phyloP scores from a whole-genome alignment of 1,140 invertebrate genomes.

The Cecropterus lyciades region DNA sequence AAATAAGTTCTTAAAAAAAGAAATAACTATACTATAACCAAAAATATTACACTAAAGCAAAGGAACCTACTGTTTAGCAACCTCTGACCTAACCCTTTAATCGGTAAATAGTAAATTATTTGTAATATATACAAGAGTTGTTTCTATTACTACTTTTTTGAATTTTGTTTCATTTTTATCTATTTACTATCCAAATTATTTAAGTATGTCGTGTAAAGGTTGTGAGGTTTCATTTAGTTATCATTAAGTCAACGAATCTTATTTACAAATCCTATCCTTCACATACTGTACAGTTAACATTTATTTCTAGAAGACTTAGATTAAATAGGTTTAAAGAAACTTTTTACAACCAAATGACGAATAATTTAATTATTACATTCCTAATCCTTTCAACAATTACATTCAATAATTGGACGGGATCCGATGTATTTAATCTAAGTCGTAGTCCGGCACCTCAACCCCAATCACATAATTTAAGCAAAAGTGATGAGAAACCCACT shows the following conservation, averaged over 20 bases:
- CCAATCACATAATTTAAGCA: conserved; percentile 77
- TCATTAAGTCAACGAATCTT: conserved; percentile 26
- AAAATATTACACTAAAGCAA: conserved; percentile 40
- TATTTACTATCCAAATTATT: not conserved
- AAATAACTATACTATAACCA: conserved; percentile 41
- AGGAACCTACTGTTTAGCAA: conserved; percentile 26
- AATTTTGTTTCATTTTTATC: not conserved
- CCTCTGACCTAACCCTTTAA: conserved; percentile 17
- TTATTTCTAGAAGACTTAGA: conserved; percentile 57
- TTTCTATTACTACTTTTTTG: conserved; percentile 7
- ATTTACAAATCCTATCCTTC: conserved; percentile 37
- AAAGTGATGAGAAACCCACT: conserved; percentile 78
- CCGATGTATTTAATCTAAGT: conserved; percentile 64
- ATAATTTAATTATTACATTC: conserved; percentile 5
- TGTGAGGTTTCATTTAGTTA: conserved; percentile 16
- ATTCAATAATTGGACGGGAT: conserved; percentile 19
- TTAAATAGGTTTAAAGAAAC: conserved; percentile 61
- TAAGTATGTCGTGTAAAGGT: not conserved
- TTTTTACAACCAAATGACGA: conserved; percentile 17
- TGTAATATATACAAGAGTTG: conserved; percentile 15
- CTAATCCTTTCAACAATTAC: conserved; percentile 6
- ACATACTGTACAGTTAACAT: conserved; percentile 26
- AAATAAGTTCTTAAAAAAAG: conserved; percentile 53
- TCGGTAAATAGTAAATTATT: conserved; percentile 9
- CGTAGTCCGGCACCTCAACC: conserved; percentile 67